A percentile compares a stretch with the other conserved stretches of the same genome.
These are phyloP conservation scores for Camelus dromedarius DNA, from an alignment of 2,113 vertebrate species.

Conservation along the genomic window DNA sequence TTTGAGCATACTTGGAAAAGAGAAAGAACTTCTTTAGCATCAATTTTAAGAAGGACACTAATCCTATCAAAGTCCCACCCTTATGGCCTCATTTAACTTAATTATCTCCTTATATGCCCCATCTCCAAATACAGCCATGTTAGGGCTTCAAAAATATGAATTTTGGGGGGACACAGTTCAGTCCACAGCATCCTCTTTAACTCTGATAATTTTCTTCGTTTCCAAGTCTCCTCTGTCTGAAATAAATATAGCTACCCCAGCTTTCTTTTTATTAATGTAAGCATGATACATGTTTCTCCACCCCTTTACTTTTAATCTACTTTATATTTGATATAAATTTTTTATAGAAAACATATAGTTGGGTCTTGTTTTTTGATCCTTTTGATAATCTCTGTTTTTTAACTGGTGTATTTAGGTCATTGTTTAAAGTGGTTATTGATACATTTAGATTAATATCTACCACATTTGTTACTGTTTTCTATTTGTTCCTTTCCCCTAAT, in stretches of 20 bases:
- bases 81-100: neutral
- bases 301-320: slow-evolving; percentile 6
- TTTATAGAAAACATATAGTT: neutral
- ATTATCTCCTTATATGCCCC: neutral
- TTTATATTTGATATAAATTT: neutral
- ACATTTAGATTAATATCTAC: neutral
- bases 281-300: neutral
- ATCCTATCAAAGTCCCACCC: neutral
- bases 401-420: neutral
- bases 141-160: neutral
- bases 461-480: neutral
- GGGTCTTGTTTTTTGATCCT: neutral
- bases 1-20: neutral
- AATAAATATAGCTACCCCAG: neutral
- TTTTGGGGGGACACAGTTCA: neutral
- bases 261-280: neutral
- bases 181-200: neutral
- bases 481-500: slow-evolving; percentile 13
- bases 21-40: neutral
- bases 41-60: neutral
- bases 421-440: neutral
- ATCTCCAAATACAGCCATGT: neutral
- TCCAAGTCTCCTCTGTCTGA: neutral
- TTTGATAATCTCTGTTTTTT: neutral
- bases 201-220: neutral